Percentiles rank a stretch among this genome's conserved stretches.
These are phyloP conservation scores for Porites evermanni DNA, from an alignment of 92 coral and sea anemone species.

Conservation along the genomic window DNA sequence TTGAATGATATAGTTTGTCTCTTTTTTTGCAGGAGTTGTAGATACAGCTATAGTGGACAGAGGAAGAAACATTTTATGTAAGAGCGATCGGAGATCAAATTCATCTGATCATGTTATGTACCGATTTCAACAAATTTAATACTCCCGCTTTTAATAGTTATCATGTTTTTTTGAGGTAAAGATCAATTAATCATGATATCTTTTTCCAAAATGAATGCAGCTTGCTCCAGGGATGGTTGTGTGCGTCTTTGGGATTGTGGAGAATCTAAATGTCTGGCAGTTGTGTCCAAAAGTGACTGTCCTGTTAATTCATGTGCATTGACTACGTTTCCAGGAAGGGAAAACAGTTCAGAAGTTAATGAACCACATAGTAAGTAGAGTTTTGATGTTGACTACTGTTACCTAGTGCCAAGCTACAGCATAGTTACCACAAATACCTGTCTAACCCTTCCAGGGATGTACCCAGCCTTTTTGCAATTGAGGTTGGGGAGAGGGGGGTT, in stretches of 20 bases:
- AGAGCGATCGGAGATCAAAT: conserved; percentile 16
- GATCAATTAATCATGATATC: too few relatives aligned
- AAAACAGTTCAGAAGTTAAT: conserved; percentile 25
- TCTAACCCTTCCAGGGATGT: too few relatives aligned
- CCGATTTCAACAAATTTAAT: too few relatives aligned
- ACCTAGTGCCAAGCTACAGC: too few relatives aligned
- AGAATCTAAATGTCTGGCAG: conserved; percentile 85
- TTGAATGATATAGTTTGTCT: too few relatives aligned
- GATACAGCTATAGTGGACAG: conserved; percentile 86
- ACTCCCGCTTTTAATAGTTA: too few relatives aligned
- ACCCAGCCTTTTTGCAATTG: too few relatives aligned
- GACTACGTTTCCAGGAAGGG: conserved; percentile 32
- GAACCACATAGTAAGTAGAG: conserved; percentile 48
- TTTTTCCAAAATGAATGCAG: conserved; percentile 41
- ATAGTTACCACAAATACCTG: too few relatives aligned
- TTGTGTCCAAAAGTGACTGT: conserved; percentile 76
- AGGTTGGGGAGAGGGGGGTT: too few relatives aligned
- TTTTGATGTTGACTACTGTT: too few relatives aligned
- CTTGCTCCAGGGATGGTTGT: conserved; percentile 93
- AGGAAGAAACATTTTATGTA: conserved; percentile 93
- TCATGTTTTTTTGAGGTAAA: not conserved
- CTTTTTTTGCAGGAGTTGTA: conserved; percentile 71
- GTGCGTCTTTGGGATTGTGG: conserved; percentile 98
- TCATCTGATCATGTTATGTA: not conserved
- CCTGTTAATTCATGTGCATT: conserved; percentile 87